Evolutionary conservation across 2,888 invertebrate genomes (phyloP), one percentile per base, ranked within the genome.

Genomic region (Yponomeuta plumbellus): DNA sequence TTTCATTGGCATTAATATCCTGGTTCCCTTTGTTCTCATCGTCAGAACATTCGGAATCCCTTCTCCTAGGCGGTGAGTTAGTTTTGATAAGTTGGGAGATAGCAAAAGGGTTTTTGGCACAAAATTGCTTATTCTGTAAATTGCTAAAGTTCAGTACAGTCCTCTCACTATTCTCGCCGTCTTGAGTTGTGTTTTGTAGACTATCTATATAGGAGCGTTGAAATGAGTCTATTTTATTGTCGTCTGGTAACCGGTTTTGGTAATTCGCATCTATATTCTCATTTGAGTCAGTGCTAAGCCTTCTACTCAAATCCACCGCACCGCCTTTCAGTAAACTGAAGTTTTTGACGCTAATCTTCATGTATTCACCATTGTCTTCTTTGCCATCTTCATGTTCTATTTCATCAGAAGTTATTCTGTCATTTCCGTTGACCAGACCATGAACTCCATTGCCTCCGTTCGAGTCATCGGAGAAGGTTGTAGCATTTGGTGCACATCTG

Each of bases 401-500:
- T 67, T 79, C 77, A 13, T 86, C 86, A 1, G 88, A 88, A 1
- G 83, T 80, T 0, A 80, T 85, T 71, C 91, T 84, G 44, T 87
- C 87, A 68, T 86, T 86, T 40, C 89, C 89, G 63, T 91, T 91
- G 58, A 88, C 71, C 34, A 83, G 85, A 56, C 75, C 76, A 66
- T 78, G 72, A 68, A 79, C 79, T 70, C 86, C 81, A 68, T 83
- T 80, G 1, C 76, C 85, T 68, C 84, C 88, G n/a, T 88, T 86
- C 0, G 89, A 89, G 69, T 92, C 90, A 66, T 92, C 92, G 8
- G 92, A 91, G 74, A 88, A 91, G 1, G 86, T 79, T 0, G 88
- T 85, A 22, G 91, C 82, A 69, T 92, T 93, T 2, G 95, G 94
- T 68, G 92, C 91, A 82, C 95, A 96, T 74, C 96, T 89, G 0